Evolutionary conservation across 2,888 invertebrate species (phyloP), one percentile per base, ranked within the genome.

Genomic region (Eristalis tenax): DNA sequence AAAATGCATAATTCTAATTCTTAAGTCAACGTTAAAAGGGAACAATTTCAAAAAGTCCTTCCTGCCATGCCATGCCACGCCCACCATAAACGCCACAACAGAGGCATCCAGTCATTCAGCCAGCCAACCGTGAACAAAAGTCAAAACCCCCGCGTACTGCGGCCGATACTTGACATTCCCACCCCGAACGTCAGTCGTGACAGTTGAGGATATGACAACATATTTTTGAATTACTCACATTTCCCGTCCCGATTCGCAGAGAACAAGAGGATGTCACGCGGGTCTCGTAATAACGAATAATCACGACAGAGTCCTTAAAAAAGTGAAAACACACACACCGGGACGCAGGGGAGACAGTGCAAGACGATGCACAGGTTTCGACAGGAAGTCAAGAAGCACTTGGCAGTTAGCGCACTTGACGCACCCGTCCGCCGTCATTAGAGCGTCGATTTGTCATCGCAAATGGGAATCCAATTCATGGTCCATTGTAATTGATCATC

Each of bases 1-100:
- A 89, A 88, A 88, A 59, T 89, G 88, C 88, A 89, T 88, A 89
- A 87, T 88, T 88, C 82, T 85, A 80, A 80, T 73, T 84, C 80
- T 40, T 77, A 81, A 84, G 74, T 84, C 73, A 88, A 77, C 80
- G 65, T 64, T 84, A 80, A 88, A 88, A 88, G 79, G 68, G 83
- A 76, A 76, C 87, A 83, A 79, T 79, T 79, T 87, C 40, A 68
- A 80, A 83, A 13, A 61, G 87, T 73, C 71, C 84, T 84, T 56
- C 11, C 23, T 38, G 18, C 23, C 22, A n/a, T 13, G 28, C 50
- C 50, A 22, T 32, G 32, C 38, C 69, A 64, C 83, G 79, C 80
- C 83, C 80, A 80, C 73, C 69, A 65, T 88, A 87, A 87, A 83
- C 76, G 87, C 61, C 71, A 26, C 59, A 50, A 50, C 50, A 50